Percentiles rank a stretch among this genome's conserved stretches.
These are phyloP conservation scores for Chlorops oryzae DNA, from an alignment of 1,140 invertebrate genomes.

Conservation along the genomic window DNA sequence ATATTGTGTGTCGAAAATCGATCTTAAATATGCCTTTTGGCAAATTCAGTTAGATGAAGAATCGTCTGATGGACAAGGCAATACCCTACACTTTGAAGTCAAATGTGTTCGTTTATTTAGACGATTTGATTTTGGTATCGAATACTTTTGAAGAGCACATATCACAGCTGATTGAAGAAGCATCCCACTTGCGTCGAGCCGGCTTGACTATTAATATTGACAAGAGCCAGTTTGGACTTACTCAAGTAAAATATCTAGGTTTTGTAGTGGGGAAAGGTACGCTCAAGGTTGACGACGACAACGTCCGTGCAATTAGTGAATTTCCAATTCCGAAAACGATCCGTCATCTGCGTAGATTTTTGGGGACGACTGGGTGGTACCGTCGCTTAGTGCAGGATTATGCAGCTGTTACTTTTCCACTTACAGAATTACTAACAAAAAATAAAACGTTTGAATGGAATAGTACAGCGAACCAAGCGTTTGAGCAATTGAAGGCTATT, in stretches of 20 bases:
- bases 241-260: conserved; percentile 26
- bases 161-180: conserved; percentile 21
- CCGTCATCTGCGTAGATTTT: conserved; percentile 41
- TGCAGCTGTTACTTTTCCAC: conserved; percentile 6
- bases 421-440: conserved; percentile 11
- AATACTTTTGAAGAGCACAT: conserved; percentile 47
- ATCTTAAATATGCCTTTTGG: conserved; percentile 38
- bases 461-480: background rate
- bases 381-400: conserved; percentile 37
- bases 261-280: conserved; percentile 17
- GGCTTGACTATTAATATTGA: conserved; percentile 27
- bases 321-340: conserved; percentile 23
- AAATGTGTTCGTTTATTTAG: conserved; percentile 41
- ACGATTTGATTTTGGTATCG: conserved; percentile 50
- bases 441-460: conserved; percentile 9
- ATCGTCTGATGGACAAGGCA: conserved; percentile 36
- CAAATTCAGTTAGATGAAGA: conserved; percentile 32
- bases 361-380: conserved; percentile 48
- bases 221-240: conserved; percentile 22
- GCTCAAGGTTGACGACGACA: conserved; percentile 6
- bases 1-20: conserved; percentile 23
- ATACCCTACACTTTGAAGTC: conserved; percentile 20
- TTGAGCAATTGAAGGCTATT: conserved; percentile 8
- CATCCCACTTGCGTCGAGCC: background rate
- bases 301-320: conserved; percentile 15